Base-by-base conservation (phyloP, 2,888 invertebrate species). In the Meta bourneti region DNA sequence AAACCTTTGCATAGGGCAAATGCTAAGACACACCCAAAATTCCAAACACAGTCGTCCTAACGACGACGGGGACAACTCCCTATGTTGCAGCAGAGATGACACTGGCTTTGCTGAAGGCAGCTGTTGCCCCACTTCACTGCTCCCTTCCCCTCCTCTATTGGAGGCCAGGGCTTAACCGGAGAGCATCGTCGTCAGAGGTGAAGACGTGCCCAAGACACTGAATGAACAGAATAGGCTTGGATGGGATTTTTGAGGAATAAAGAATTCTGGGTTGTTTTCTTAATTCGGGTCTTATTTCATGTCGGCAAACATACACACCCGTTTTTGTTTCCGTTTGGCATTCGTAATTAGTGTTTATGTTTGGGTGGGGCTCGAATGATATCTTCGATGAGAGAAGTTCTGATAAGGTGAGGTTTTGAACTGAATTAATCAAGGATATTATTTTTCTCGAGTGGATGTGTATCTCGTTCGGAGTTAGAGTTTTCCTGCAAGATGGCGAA, bases 11-110 rank as follows among this genome's bases (percentile, higher is more conserved):
- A 16, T 8, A 13, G 20, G 51, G 84, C 74, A 75, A 74, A 84
- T 72, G 71, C 86, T 34, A 80, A 52, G 89, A 82, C 91, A 91
- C 91, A 91, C 91, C 91, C 91, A 87, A 91, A 72, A 91, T 91
- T 86, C 91, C 91, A 77, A 89, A 72, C 69, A 61, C 48, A 16
- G 34, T 51, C 72, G 51, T 86, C 71, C 75, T 54, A 19, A 74
- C 70, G 20, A 77, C 75, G 89, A 80, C 48, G 69, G 77, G 82
- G 91, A 91, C 91, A 91, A 91, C 91, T 91, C 91, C 91, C 91
- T 34, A 69, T 74, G 61, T 74, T 78, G 34, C 16, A 48, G 16
- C 61, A 20, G 61, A 85, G 90, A 85, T 82, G 91, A 86, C 80
- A 86, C 91, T 69, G 89, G 20, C n/a, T 75, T 88, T 52, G 79